These are phyloP conservation scores for Drosophila parabipectinata DNA, from an alignment of 1,140 invertebrate genomes.

Conservation along the genomic window DNA sequence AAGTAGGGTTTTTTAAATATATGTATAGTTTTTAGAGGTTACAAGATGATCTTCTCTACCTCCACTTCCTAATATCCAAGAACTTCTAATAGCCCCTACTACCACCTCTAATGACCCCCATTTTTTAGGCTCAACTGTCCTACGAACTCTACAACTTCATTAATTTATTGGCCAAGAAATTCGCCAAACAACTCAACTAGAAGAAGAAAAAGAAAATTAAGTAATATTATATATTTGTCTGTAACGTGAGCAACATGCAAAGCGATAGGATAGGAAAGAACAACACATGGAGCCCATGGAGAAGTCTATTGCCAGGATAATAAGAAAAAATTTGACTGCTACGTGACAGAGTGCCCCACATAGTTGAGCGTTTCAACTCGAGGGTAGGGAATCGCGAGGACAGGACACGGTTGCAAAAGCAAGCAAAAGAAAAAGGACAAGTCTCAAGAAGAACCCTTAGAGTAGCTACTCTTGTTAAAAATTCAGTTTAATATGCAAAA, in stretches of 20 bases:
- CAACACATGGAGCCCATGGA: background rate
- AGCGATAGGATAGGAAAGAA: slow-evolving; percentile 17
- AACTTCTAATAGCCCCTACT: no score
- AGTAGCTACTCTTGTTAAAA: background rate
- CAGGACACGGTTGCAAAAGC: background rate
- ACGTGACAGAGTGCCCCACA: slow-evolving; percentile 43
- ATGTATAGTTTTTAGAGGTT: background rate
- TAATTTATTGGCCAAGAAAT: slow-evolving; percentile 3
- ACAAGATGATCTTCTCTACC: no score
- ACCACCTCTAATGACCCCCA: no score
- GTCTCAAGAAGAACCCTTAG: background rate
- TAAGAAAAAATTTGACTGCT: slow-evolving; percentile 64
- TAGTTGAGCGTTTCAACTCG: background rate
- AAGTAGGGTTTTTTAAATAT: background rate
- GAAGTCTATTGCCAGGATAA: slow-evolving; percentile 46
- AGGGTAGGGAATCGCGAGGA: background rate
- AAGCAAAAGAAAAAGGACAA: background rate
- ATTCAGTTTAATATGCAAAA: background rate
- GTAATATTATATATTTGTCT: slow-evolving; percentile 80
- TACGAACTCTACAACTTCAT: background rate
- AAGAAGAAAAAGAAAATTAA: slow-evolving; percentile 65
- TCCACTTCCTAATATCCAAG: no score
- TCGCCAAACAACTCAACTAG: background rate
- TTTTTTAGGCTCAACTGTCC: background rate
- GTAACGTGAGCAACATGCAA: slow-evolving; percentile 70